Evolutionary conservation across 2,113 vertebrate genomes (phyloP).

Genomic region (Cricetomys ansorgei): DNA sequence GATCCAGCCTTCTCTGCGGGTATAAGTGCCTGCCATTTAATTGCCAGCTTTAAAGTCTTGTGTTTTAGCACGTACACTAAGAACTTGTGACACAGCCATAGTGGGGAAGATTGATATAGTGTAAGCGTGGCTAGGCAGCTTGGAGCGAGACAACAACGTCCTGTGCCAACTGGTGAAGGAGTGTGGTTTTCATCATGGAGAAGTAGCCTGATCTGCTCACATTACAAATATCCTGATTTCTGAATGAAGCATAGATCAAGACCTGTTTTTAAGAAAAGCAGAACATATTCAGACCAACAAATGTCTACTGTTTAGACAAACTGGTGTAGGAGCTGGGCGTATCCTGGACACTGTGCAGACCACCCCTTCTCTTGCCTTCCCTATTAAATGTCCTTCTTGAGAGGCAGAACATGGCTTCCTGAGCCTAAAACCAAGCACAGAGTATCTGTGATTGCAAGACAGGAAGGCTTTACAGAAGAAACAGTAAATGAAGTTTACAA

Average conservation of each 20-base stretch:
- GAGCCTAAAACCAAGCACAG: background rate
- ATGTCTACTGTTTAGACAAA: background rate
- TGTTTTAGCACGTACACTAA: background rate
- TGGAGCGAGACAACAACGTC: background rate
- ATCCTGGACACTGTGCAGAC: background rate
- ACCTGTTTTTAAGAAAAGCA: background rate
- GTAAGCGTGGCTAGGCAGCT: background rate
- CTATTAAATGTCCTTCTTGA: background rate
- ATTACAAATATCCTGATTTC: background rate
- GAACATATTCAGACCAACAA: background rate
- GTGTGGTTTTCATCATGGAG: background rate
- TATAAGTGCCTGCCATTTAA: background rate
- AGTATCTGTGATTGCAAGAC: background rate
- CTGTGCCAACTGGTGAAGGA: background rate
- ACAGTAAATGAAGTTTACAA: conserved; percentile 41
- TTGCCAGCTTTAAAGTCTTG: background rate
- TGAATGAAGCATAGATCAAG: background rate
- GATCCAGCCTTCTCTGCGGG: background rate
- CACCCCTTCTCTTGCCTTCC: background rate
- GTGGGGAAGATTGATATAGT: background rate
- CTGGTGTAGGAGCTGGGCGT: background rate
- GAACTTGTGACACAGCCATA: background rate
- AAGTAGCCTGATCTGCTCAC: background rate
- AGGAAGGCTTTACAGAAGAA: background rate
- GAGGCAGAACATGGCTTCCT: background rate